Base-by-base conservation (phyloP, 2,113 vertebrate species). In the Colinus virginianus region DNA sequence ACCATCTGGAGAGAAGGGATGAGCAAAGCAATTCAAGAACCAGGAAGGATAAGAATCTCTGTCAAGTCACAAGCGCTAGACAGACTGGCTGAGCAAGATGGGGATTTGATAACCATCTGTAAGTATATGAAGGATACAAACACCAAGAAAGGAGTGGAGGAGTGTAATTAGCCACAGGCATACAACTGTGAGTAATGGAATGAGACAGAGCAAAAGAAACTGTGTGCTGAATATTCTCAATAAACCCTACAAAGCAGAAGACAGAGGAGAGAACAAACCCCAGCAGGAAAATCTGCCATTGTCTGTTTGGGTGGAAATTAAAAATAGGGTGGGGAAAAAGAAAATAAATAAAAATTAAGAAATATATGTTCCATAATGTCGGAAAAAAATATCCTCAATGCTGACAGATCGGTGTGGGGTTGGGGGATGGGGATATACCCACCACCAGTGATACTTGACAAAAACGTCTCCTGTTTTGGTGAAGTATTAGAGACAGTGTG, bases 31-130 rank as follows among this genome's bases (percentile, higher is more conserved):
- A 84, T 59, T 42, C 49, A 51, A 67, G 38, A 87, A 81, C 23
- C 0, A 2, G 46, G 21, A 92, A 77, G 61, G 76, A 94, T 87
- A 91, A 92, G 91, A 91, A 91, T 75, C 91, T 86, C 74, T 67
- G 55, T 87, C 30, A 64, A 91, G 51, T 80, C 13, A 20, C 30
- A 85, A 88, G 68, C 1, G n/a, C 43, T 38, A 90, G 71, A 94
- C 64, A 94, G 87, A 75, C 77, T 59, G 74, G 81, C 83, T 91
- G 49, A 81, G 72, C 78, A 89, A 89, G 70, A 92, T 59, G 77
- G 84, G 74, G 32, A 86, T 81, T 84, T 90, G 87, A 95, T 55
- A 93, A 84, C 90, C 87, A 95, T 90, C 90, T 88, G 30, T 66
- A 94, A 88, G 63, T 26, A 94, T 68, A 64, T 14, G 64, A 83